Percentiles rank a stretch among this genome's conserved stretches.
Conservation (phyloP, 2,113 vertebrate species). For the Mionectes macconnelli region DNA sequence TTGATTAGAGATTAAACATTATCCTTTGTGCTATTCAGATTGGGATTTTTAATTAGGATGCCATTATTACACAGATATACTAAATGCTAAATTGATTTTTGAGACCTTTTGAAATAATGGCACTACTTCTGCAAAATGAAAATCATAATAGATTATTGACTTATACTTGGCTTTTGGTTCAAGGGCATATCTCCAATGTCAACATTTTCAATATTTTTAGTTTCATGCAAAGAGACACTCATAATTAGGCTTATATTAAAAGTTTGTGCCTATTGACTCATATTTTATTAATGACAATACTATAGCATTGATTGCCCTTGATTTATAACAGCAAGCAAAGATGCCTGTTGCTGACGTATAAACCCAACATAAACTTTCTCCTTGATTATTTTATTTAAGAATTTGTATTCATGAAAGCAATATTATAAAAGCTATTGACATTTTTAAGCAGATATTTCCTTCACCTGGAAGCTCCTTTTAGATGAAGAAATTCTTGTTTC, state of each 20-base stretch:
- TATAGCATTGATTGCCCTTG: conserved; percentile 82
- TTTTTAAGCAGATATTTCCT: neutral
- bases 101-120: conserved; percentile 82
- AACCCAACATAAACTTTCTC: conserved; percentile 20
- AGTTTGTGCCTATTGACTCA: conserved; percentile 78
- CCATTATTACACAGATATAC: conserved; percentile 82
- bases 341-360: conserved; percentile 21
- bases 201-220: conserved; percentile 82
- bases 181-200: conserved; percentile 82
- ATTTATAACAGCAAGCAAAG: conserved; percentile 77
- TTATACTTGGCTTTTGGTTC: conserved; percentile 70
- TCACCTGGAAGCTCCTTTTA: neutral
- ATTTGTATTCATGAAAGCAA: neutral
- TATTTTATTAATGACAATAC: conserved; percentile 83
- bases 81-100: conserved; percentile 82
- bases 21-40: conserved; percentile 72
- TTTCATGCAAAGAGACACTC: conserved; percentile 76
- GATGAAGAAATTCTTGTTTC: neutral
- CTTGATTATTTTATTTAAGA: conserved; percentile 42
- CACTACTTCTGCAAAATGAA: conserved; percentile 80
- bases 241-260: conserved; percentile 80
- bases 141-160: conserved; percentile 92
- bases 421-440: neutral
- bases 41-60: conserved; percentile 84
- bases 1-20: conserved; percentile 81